A percentile compares a stretch with the other conserved stretches of the same genome.
phyloP scores from a whole-genome alignment of 2,113 vertebrate species.

The Delphinus delphis region DNA sequence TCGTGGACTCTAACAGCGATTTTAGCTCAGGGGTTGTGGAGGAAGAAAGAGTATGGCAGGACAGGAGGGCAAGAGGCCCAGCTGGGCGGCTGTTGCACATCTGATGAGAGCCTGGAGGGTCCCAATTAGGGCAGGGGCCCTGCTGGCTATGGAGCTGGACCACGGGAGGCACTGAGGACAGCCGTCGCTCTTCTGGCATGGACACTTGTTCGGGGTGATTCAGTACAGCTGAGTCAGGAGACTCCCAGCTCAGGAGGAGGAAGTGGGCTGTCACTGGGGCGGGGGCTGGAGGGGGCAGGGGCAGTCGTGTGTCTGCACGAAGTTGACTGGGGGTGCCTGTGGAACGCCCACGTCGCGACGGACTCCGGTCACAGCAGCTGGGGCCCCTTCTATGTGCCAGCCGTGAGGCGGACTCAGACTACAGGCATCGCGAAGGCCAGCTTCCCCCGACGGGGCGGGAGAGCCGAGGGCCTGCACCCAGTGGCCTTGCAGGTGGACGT shows the following conservation, averaged over 20 bases:
- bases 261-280: accelerated
- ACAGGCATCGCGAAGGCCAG: not conserved
- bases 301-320: accelerated
- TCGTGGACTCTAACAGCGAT: not conserved
- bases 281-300: too few species aligned
- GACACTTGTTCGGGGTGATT: too few species aligned
- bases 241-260: not conserved
- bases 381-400: accelerated
- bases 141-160: accelerated
- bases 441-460: accelerated
- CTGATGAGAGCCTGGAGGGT: accelerated
- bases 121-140: accelerated
- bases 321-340: not conserved
- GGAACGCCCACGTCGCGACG: accelerated
- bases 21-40: not conserved
- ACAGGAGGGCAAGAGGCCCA: accelerated
- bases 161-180: accelerated
- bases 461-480: not conserved
- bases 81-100: not conserved
- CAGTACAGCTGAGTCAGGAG: not conserved
- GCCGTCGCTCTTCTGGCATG: accelerated
- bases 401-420: not conserved
- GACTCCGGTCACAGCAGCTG: accelerated
- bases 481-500: not conserved
- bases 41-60: not conserved